These are phyloP conservation scores for Labeo rohita DNA, from an alignment of 2,113 vertebrate species.

Conservation along the genomic window DNA sequence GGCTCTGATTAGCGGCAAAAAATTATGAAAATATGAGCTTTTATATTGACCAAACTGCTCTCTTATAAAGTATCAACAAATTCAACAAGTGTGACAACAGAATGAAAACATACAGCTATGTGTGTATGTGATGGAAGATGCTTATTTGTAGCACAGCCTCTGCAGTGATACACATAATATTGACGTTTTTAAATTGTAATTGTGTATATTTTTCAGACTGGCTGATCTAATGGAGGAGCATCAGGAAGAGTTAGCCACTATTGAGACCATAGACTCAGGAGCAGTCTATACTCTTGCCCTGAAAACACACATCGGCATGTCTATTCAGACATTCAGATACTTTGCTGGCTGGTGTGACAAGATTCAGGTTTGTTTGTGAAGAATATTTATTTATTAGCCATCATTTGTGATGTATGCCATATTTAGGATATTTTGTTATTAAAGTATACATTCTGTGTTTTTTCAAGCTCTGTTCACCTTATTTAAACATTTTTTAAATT, in stretches of 20 bases:
- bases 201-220: conserved; percentile 65
- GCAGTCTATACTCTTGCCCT: conserved; percentile 83
- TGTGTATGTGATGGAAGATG: background rate
- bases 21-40: background rate
- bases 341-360: conserved; percentile 86
- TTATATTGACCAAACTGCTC: background rate
- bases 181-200: background rate
- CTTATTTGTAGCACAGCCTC: background rate
- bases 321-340: conserved; percentile 83
- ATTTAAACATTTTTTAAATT: background rate
- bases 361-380: conserved; percentile 73
- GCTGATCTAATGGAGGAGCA: conserved; percentile 83
- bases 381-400: background rate
- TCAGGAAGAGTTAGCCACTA: conserved; percentile 83
- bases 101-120: background rate
- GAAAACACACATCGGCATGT: conserved; percentile 84
- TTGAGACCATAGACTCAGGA: conserved; percentile 80
- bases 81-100: background rate
- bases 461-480: background rate
- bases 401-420: background rate
- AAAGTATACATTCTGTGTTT: background rate
- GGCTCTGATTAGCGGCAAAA: background rate
- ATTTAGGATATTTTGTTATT: background rate
- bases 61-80: background rate
- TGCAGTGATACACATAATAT: background rate